These are phyloP conservation scores for Petroica traversi DNA, from an alignment of 2,113 vertebrate genomes.

Conservation along the genomic window DNA sequence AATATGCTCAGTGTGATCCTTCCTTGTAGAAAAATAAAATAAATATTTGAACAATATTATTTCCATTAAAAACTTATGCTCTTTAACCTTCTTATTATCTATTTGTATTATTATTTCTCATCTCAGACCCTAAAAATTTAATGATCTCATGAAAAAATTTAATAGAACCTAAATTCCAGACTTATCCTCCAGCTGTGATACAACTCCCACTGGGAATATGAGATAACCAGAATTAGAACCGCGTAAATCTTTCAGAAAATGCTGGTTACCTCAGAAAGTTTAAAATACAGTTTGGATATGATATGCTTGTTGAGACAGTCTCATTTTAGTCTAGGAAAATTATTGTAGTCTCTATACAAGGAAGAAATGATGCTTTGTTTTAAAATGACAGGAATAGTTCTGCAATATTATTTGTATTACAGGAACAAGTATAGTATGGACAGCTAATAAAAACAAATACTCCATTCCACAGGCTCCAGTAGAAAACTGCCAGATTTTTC, in stretches of 20 bases:
- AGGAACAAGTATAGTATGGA: neutral
- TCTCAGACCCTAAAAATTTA: neutral
- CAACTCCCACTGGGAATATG: rapidly evolving
- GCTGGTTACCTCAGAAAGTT: neutral
- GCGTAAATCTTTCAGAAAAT: neutral
- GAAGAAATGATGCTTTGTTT: neutral
- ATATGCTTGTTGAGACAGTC: neutral
- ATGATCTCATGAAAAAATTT: neutral
- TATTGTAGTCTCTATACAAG: neutral
- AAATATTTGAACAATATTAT: neutral
- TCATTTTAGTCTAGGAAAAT: neutral
- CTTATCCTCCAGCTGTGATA: neutral
- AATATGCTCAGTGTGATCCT: neutral
- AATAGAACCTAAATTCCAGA: neutral
- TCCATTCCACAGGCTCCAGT: neutral
- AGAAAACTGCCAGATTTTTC: neutral
- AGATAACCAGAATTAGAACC: neutral
- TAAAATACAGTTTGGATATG: neutral
- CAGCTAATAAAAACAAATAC: neutral
- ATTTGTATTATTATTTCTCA: neutral
- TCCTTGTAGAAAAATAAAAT: neutral
- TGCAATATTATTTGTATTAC: neutral
- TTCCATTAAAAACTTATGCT: neutral
- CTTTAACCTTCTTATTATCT: neutral
- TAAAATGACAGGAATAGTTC: neutral